These are phyloP conservation scores for Corythaeola cristata DNA, from an alignment of 2,113 vertebrate species.

Conservation along the genomic window DNA sequence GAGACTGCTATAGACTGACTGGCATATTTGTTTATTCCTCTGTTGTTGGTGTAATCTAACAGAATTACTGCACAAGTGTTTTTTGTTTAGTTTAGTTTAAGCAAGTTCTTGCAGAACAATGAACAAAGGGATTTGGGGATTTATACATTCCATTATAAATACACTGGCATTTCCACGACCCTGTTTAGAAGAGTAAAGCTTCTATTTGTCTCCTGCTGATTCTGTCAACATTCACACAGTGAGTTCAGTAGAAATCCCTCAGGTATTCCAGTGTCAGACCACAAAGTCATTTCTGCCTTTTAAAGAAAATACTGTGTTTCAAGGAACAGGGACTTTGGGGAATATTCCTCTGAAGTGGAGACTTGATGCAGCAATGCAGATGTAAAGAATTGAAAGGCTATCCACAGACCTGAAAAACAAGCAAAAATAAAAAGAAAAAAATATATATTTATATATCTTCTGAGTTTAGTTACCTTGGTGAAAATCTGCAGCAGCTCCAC, in stretches of 20 bases:
- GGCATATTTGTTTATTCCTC: not conserved
- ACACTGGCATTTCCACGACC: constrained; percentile 41
- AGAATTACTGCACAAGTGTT: constrained; percentile 11
- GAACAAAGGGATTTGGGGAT: constrained; percentile 26
- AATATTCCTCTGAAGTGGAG: constrained; percentile 34
- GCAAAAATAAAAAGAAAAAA: not conserved
- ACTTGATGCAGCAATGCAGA: not conserved
- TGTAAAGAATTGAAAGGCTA: not conserved
- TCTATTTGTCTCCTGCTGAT: constrained; percentile 60
- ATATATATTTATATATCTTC: constrained; percentile 1
- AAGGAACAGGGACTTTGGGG: constrained; percentile 20
- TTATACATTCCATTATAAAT: constrained; percentile 30
- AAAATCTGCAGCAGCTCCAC: not conserved
- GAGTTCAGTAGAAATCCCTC: constrained; percentile 53
- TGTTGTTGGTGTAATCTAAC: not conserved
- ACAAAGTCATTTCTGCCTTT: constrained; percentile 58
- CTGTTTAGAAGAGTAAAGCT: constrained; percentile 61
- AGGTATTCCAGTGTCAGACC: constrained; percentile 43
- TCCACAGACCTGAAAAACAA: constrained; percentile 5
- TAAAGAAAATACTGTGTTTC: constrained; percentile 46
- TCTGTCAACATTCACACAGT: constrained; percentile 54
- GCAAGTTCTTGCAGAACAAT: constrained; percentile 34
- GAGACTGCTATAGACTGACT: not conserved
- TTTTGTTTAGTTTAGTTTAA: constrained; percentile 2
- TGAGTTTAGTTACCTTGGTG: not conserved